Percentiles rank a stretch among this genome's conserved stretches.
Evolutionary conservation across 2,797 vertebrate genomes (phyloP).

Genomic region (Peromyscus nudipes): DNA sequence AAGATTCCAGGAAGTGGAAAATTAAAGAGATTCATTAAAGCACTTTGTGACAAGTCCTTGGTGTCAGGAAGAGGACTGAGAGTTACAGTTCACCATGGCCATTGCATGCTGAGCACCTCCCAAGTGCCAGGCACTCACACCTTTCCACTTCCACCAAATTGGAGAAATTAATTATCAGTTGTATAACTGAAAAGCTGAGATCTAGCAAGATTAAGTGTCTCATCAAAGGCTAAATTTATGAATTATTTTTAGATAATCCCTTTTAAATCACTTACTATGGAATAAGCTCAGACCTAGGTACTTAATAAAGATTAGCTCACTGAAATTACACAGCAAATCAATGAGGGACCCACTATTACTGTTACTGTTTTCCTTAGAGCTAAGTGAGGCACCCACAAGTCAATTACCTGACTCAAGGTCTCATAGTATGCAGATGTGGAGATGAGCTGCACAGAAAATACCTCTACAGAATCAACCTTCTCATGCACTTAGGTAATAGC

Average conservation of each 20-base stretch:
- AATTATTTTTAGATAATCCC: conserved; percentile 42
- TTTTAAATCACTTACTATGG: conserved; percentile 9
- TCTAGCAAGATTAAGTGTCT: not conserved
- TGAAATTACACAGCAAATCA: not conserved
- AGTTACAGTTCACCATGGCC: not conserved
- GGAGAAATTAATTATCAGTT: conserved; percentile 26
- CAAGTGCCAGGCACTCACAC: not conserved
- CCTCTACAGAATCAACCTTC: not conserved
- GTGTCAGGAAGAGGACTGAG: not conserved
- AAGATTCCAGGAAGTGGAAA: not conserved
- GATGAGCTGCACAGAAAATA: not conserved
- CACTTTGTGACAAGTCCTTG: not conserved
- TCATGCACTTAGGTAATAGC: not conserved
- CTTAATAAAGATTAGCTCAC: conserved; percentile 42
- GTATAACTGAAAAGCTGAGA: not conserved
- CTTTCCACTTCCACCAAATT: not conserved
- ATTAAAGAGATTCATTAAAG: not conserved
- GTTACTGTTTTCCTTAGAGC: not conserved
- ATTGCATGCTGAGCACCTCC: not conserved
- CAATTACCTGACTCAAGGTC: not conserved
- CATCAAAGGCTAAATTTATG: conserved; percentile 15
- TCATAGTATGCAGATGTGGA: not conserved
- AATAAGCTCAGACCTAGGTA: not conserved
- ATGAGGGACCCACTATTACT: not conserved
- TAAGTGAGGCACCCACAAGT: not conserved